Evolutionary conservation across 2,888 invertebrate genomes (phyloP), one percentile per base, ranked within the genome.

Genomic region (Scaeva pyrastri): DNA sequence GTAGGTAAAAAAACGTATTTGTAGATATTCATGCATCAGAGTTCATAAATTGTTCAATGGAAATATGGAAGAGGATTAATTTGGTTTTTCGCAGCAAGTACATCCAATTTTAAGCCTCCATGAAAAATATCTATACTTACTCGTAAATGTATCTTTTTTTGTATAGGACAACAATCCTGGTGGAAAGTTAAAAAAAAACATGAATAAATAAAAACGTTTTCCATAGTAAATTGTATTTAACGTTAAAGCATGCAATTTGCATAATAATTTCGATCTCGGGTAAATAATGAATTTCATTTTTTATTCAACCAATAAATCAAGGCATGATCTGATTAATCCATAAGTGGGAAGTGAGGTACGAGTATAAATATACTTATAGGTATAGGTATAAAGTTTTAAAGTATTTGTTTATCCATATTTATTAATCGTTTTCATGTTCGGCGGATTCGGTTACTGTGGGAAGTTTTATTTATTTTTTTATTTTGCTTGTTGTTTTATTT

Each of bases 41-140:
- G 77, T 78, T 77, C 77, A 86, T 86, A 86, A 86, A 82, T 82
- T 71, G 77, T 74, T 52, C 77, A 56, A 77, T 77, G 77, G 70
- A 77, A 12, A 21, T 39, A 60, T 76, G 77, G 68, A 86, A 73
- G 74, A 76, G 82, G 77, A 86, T 86, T 86, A 77, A 86, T 86
- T 81, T 77, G 73, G 21, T 81, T 86, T 81, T 82, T 86, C 68
- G 43, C 74, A 74, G 68, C 48, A 56, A 76, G 58, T 85, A 80
- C 76, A 70, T 76, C 72, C 72, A 80, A 76, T 80, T 80, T 85
- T 72, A 21, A 75, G 80, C 48, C 55, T 68, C 36, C 56, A 62
- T 80, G 62, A 41, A 71, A 71, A 68, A 62, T 45, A 21, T 21
- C 7, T 21, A 55, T 64, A 12, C 8, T 1, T 21, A 31, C 5